Base-by-base conservation (phyloP, 1,140 invertebrate genomes). In the Prorops nasuta region DNA sequence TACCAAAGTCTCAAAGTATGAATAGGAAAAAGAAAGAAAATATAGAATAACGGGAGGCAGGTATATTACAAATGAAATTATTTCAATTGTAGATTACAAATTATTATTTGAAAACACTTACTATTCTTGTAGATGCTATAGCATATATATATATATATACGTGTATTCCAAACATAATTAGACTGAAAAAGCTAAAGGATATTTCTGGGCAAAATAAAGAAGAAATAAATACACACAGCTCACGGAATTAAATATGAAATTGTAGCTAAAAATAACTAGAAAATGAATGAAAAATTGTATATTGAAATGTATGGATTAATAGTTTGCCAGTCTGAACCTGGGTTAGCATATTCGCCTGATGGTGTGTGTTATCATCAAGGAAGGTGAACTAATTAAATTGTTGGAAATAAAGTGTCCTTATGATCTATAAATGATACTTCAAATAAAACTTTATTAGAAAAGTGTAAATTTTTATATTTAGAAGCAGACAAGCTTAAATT, bases 291-390 rank as follows among this genome's bases (percentile, higher is more conserved):
- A 14, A n/a, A 10, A 2, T 14, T 3, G n/a, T 8, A 42, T 3
- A 19, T 42, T 15, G 39, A 43, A 18, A 39, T 51, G 38, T 47
- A 43, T 47, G 53, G 48, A 28, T 15, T 56, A 2, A 48, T 56
- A 42, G 19, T 56, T 21, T 41, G 43, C 7, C 1, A 46, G 42
- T 16, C 3, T 36, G 42, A 56, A 10, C 42, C 44, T 1, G 51
- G 53, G 48, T 32, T 56, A 15, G 48, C 46, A 20, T 56, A 49
- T 48, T 51, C 49, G n/a, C 44, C 54, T 9, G 54, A 56, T 47
- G 51, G n/a, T n/a, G n/a, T n/a, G 51, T 10, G 14, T 58, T 15
- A 22, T 58, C n/a, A 32, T 58, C 2, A n/a, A 43, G 16, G 9
- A 43, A 38, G 9, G 34, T 1, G 18, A 48, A 15, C 43, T 31